These are phyloP conservation scores for Diglossa cyanea DNA, from an alignment of 2,797 vertebrate species.

Conservation along the genomic window DNA sequence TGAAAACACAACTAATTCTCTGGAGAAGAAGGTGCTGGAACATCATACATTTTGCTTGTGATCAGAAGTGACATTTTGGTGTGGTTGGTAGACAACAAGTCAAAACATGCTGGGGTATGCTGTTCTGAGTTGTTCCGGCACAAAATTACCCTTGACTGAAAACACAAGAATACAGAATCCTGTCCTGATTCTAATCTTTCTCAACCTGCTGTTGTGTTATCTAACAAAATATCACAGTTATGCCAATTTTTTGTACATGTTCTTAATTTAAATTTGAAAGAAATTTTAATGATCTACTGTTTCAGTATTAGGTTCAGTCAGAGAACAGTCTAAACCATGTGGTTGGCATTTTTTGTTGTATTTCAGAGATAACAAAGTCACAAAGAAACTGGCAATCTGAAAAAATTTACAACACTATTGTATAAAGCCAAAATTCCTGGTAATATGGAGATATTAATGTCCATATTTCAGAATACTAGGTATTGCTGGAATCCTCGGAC, in stretches of 20 bases:
- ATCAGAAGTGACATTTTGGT: not conserved
- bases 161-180: not conserved
- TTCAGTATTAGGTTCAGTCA: not conserved
- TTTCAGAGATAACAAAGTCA: not conserved
- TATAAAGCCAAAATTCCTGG: not conserved
- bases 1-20: not conserved
- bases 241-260: not conserved
- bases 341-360: not conserved
- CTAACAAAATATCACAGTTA: not conserved
- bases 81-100: not conserved
- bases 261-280: not conserved
- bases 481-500: not conserved
- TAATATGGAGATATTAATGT: not conserved
- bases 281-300: not conserved
- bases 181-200: not conserved
- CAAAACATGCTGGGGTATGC: not conserved
- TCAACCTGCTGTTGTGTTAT: not conserved
- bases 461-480: not conserved
- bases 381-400: not conserved
- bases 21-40: not conserved
- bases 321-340: not conserved
- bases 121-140: not conserved
- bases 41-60: not conserved
- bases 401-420: not conserved
- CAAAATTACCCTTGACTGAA: not conserved